Evolutionary conservation across 2,888 invertebrate genomes (phyloP).

Genomic region (Phengaris arion): DNA sequence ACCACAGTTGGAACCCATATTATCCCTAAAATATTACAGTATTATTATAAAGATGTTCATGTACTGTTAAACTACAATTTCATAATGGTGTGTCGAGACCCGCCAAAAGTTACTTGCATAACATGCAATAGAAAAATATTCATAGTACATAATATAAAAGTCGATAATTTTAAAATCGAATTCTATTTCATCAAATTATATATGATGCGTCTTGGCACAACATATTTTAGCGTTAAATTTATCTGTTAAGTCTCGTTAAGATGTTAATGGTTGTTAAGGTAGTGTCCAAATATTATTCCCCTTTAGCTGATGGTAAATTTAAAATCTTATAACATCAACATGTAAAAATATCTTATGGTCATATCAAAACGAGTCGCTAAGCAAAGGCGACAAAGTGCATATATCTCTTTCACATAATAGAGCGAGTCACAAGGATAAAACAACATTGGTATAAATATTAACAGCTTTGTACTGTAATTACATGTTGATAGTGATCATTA

Average conservation of each 20-base stretch:
- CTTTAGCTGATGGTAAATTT: conserved; percentile 61
- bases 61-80: conserved; percentile 44
- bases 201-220: conserved; percentile 15
- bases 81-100: conserved; percentile 14
- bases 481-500: conserved; percentile 9
- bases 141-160: background rate
- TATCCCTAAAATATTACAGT: conserved; percentile 53
- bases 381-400: background rate
- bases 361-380: background rate
- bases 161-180: background rate
- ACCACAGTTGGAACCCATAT: conserved; percentile 37
- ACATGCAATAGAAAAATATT: conserved; percentile 2
- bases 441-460: background rate
- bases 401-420: background rate
- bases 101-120: background rate
- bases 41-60: conserved; percentile 53
- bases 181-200: background rate
- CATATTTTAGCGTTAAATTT: conserved; percentile 24
- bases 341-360: background rate
- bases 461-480: background rate
- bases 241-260: conserved; percentile 55
- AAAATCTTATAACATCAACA: conserved; percentile 39
- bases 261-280: conserved; percentile 52
- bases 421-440: background rate
- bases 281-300: conserved; percentile 54